These are phyloP conservation scores for Gymnocheta viridis DNA, from an alignment of 2,888 invertebrate genomes.

Conservation along the genomic window DNA sequence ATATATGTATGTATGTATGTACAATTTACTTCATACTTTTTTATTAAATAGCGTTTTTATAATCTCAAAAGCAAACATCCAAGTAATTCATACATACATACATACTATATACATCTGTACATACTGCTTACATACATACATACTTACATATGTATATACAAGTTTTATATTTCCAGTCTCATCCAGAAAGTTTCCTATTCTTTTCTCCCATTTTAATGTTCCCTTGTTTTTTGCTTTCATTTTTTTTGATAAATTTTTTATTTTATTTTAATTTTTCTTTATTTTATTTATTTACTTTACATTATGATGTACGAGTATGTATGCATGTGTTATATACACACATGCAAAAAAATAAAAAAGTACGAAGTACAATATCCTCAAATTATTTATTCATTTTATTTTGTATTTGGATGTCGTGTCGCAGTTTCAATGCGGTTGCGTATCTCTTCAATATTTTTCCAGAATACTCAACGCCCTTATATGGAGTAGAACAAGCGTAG, in stretches of 20 bases:
- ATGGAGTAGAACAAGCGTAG: slow-evolving; percentile 6
- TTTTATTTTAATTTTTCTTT: slow-evolving; percentile 10
- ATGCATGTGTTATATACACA: too few relatives aligned
- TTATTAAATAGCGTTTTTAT: not conserved
- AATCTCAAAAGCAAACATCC: not conserved
- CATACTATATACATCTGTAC: not conserved
- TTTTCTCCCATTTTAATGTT: slow-evolving; percentile 23
- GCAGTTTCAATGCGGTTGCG: slow-evolving; percentile 51
- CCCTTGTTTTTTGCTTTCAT: not conserved
- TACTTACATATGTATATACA: not conserved
- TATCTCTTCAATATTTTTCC: slow-evolving; percentile 45
- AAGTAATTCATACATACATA: not conserved
- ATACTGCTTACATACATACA: not conserved
- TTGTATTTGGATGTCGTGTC: slow-evolving; percentile 12
- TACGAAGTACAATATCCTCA: slow-evolving; percentile 35
- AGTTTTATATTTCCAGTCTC: slow-evolving; percentile 43
- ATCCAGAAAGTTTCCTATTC: slow-evolving; percentile 44
- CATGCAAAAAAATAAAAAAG: not conserved
- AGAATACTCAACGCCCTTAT: slow-evolving; percentile 57
- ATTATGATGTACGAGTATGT: slow-evolving; percentile 13
- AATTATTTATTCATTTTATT: slow-evolving; percentile 9
- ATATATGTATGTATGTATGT: not conserved
- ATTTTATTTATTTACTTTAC: slow-evolving; percentile 1
- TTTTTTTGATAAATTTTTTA: too few relatives aligned
- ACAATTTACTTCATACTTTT: not conserved